Conservation (phyloP, 2,888 invertebrate genomes). For the Perizoma affinitatum region DNA sequence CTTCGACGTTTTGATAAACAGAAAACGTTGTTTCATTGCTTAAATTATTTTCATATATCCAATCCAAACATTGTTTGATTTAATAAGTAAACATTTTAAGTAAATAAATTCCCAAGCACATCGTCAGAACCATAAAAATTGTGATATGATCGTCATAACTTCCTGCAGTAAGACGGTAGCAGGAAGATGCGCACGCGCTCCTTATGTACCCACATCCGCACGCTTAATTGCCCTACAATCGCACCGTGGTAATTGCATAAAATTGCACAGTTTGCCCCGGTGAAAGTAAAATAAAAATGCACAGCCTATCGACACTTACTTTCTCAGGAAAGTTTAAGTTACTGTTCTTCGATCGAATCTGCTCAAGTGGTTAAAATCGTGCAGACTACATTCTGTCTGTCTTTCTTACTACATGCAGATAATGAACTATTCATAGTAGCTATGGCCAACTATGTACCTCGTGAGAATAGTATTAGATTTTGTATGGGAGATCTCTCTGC, state of each 20-base stretch:
- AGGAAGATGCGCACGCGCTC: conserved; percentile 48
- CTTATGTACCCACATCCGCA: conserved; percentile 54
- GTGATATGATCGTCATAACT: conserved; percentile 32
- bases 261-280: conserved; percentile 50
- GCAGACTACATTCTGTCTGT: too few species aligned
- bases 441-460: too few species aligned
- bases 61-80: too few species aligned
- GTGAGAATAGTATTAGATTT: neutral
- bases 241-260: conserved; percentile 54
- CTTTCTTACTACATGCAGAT: neutral
- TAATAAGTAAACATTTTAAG: too few species aligned
- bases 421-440: too few species aligned
- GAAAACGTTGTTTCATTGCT: too few species aligned
- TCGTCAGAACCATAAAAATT: conserved; percentile 21
- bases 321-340: conserved; percentile 2
- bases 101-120: neutral
- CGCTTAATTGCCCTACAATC: conserved; percentile 62
- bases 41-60: too few species aligned
- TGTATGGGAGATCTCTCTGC: neutral
- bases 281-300: conserved; percentile 54
- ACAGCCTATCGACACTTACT: conserved; percentile 23
- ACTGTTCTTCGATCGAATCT: conserved; percentile 7
- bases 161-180: conserved; percentile 39
- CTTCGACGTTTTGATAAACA: too few species aligned
- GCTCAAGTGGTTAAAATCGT: neutral